Base-by-base conservation (phyloP, 2,113 vertebrate genomes). In the Lasiurus cinereus region DNA sequence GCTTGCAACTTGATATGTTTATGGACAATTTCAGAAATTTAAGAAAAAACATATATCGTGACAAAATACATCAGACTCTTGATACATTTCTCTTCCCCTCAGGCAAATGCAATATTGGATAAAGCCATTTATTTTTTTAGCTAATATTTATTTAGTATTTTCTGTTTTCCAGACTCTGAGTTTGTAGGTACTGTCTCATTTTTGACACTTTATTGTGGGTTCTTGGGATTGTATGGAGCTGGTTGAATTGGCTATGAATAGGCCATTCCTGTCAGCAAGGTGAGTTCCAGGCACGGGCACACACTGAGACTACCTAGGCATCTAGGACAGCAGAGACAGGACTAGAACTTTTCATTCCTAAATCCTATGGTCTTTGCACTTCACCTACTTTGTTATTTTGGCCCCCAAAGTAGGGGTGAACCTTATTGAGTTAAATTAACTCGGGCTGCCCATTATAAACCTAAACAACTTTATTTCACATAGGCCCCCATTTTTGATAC, bases 81-180 rank as follows among this genome's bases (percentile, higher is more conserved):
- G 3, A 18, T 48, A 74, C 74, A 10, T 66, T 5, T 9, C 19
- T 39, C 52, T 79, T 27, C 7, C 24, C 50, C 39, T 43, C 4
- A 46, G 13, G 10, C 90, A 96, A 88, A 88, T 91, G 4, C 39
- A 78, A 67, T 67, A 6, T 18, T 95, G 16, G 16, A 7, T 80
- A 84, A 82, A 29, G 92, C 3, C 8, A 27, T 50, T 84, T 76
- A 52, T 84, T 90, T 88, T 59, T 95, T 88, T 15, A 77, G 14
- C n/a, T 78, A 67, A 16, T 4, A n/a, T 54, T 70, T 64, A 36
- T 82, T 91, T 90, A 90, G 16, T 36, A 78, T 83, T 94, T 96
- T 52, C 8, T 70, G 1, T 67, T 94, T 86, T 36, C 8, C 19
- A 90, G 21, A n/a, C 6, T 80, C 66, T 70, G 29, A 13, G 22